A percentile compares a stretch with the other conserved stretches of the same genome.
Conservation (phyloP, 1,140 invertebrate genomes). For the Metopolophium dirhodum region DNA sequence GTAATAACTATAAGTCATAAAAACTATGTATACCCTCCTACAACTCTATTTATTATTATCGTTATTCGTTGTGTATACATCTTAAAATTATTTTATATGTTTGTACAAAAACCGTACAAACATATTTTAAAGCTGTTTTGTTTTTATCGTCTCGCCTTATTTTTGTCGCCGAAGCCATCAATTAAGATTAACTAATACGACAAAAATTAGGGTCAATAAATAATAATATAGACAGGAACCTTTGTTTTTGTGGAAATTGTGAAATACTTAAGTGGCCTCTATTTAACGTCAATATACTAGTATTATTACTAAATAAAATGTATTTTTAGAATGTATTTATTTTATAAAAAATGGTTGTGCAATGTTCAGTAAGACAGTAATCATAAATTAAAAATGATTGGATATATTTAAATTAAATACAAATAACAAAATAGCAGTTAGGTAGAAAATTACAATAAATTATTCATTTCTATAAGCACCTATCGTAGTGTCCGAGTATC, state of each 20-base stretch:
- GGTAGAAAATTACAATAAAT: neutral
- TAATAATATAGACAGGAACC: neutral
- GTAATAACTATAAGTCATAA: neutral
- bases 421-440: neutral
- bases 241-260: neutral
- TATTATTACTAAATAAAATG: neutral
- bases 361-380: neutral
- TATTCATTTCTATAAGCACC: neutral
- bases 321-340: slow-evolving; percentile 10
- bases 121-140: neutral
- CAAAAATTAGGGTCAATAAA: neutral
- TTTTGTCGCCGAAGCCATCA: neutral
- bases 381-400: neutral
- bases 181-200: neutral
- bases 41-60: neutral
- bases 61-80: neutral
- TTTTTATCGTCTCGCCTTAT: neutral
- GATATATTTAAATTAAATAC: neutral
- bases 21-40: neutral
- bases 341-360: neutral
- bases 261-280: neutral
- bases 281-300: neutral
- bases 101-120: neutral
- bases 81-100: neutral
- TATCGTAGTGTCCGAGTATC: neutral